Evolutionary conservation across 2,113 vertebrate species (phyloP).

Genomic region (Tenebrosternarchus preto): DNA sequence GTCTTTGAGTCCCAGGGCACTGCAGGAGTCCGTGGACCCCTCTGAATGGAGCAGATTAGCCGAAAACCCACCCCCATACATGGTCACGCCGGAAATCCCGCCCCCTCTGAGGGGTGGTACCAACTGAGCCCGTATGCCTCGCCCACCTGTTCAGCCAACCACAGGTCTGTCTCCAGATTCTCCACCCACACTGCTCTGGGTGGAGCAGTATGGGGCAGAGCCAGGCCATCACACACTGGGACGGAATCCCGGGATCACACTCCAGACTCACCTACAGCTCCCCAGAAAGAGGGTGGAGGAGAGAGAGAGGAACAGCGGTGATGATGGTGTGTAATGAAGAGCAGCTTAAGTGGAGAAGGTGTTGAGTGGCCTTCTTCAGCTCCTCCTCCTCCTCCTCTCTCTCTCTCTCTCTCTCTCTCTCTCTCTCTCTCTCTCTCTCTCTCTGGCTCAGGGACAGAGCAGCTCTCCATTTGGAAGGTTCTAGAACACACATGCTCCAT

Average conservation of each 20-base stretch:
- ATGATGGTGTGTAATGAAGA: too few relatives aligned
- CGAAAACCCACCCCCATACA: not conserved
- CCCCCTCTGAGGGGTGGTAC: constrained; percentile 36
- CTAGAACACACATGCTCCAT: too few relatives aligned
- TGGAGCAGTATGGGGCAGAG: constrained; percentile 34
- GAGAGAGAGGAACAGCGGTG: constrained; percentile 9
- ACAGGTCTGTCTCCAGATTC: constrained; percentile 15
- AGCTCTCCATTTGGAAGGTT: too few relatives aligned
- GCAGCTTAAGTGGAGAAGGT: too few relatives aligned
- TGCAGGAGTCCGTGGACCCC: constrained; percentile 57
- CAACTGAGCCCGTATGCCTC: constrained; percentile 17
- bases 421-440: not conserved
- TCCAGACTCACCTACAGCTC: too few relatives aligned
- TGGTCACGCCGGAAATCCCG: constrained; percentile 44
- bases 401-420: not conserved
- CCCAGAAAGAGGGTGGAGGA: not conserved
- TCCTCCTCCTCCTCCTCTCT: not conserved
- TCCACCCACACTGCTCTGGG: constrained; percentile 38
- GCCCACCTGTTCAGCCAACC: constrained; percentile 17
- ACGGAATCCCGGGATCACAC: not conserved
- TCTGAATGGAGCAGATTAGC: constrained; percentile 64
- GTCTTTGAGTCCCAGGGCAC: constrained; percentile 59
- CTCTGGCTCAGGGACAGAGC: too few relatives aligned
- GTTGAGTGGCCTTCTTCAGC: too few relatives aligned
- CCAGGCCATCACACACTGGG: constrained; percentile 45